Percentiles rank a stretch among this genome's conserved stretches.
Conservation (phyloP, 2,888 invertebrate species). For the Heliconius charithonia region DNA sequence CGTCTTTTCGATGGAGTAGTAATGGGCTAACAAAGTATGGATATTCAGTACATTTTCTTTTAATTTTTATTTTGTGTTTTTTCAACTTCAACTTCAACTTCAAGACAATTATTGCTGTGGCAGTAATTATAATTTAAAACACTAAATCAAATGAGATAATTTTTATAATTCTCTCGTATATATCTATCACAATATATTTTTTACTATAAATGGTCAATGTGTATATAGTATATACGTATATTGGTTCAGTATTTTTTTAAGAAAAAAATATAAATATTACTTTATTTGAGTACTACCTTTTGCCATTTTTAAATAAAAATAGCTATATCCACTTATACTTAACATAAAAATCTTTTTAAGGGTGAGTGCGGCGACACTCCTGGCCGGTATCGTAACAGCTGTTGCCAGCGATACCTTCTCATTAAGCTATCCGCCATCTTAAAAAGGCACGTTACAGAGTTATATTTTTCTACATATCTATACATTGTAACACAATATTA, state of each 20-base stretch:
- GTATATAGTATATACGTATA: too few species aligned
- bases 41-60: constrained; percentile 40
- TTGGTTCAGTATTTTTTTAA: neutral
- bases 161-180: neutral
- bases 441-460: constrained; percentile 59
- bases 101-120: neutral
- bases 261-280: neutral
- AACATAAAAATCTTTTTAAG: constrained; percentile 68
- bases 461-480: constrained; percentile 59
- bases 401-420: constrained; percentile 81
- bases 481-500: neutral
- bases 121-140: neutral
- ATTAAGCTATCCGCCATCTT: constrained; percentile 77
- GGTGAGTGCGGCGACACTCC: constrained; percentile 79
- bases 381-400: constrained; percentile 82
- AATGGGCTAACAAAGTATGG: constrained; percentile 59
- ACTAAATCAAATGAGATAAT: neutral
- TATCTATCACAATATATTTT: neutral
- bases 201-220: neutral
- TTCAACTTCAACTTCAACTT: neutral
- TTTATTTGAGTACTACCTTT: neutral
- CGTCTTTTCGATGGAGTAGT: constrained; percentile 69
- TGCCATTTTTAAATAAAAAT: constrained; percentile 41
- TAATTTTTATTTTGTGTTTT: constrained; percentile 1
- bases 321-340: constrained; percentile 56